Conservation (phyloP, 2,113 vertebrate genomes). For the Oreochromis niloticus region DNA sequence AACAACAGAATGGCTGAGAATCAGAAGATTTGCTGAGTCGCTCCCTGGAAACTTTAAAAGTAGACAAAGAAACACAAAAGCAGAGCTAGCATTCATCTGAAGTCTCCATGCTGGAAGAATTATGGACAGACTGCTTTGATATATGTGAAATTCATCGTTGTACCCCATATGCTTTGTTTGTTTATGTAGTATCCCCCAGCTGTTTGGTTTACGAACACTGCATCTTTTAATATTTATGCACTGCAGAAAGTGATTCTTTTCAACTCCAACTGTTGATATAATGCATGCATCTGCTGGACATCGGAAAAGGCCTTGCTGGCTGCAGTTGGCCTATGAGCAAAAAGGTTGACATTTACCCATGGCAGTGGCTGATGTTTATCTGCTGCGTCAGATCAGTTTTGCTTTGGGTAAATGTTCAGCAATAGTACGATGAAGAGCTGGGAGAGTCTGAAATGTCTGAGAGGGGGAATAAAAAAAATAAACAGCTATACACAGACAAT, state of each 20-base stretch:
- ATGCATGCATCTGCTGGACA: neutral
- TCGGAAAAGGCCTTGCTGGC: neutral
- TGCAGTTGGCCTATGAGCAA: neutral
- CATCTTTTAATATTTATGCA: neutral
- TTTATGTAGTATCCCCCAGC: neutral
- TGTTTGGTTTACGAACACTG: neutral
- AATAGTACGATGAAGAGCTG: neutral
- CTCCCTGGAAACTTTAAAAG: neutral
- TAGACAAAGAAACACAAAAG: neutral
- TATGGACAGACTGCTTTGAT: neutral
- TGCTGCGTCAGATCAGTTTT: neutral
- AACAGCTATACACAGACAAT: neutral
- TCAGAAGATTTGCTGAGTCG: neutral
- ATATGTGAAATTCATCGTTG: neutral
- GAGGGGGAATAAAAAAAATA: neutral
- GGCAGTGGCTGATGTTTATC: neutral
- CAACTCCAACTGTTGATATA: neutral
- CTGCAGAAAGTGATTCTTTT: neutral
- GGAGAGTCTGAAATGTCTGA: neutral
- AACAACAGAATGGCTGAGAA: neutral
- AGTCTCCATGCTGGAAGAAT: neutral
- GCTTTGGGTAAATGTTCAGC: neutral
- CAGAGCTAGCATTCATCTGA: neutral
- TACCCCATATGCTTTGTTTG: neutral
- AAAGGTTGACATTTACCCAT: neutral